Evolutionary conservation across 2,113 vertebrate species (phyloP).

Genomic region (Fregata magnificens): DNA sequence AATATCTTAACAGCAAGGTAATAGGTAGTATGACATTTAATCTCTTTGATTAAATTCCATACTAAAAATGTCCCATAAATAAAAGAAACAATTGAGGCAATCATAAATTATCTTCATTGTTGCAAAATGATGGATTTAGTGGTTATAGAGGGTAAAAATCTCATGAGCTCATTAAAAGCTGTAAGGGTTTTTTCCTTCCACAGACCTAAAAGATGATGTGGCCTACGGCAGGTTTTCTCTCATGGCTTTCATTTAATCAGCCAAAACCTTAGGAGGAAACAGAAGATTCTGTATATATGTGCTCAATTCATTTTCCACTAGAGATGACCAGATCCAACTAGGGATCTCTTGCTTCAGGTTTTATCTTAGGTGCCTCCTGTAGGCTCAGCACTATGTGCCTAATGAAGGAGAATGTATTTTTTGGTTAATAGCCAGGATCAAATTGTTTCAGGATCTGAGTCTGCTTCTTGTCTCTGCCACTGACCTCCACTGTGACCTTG

Average conservation of each 20-base stretch:
- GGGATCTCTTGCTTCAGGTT: not conserved
- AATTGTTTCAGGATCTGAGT: not conserved
- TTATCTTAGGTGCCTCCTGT: not conserved
- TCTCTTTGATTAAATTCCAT: constrained; percentile 72
- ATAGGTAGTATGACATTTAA: constrained; percentile 63
- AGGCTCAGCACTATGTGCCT: not conserved
- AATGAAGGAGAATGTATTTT: not conserved
- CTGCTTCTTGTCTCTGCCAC: not conserved
- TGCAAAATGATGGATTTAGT: constrained; percentile 62
- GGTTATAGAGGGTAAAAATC: constrained; percentile 51
- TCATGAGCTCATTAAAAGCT: constrained; percentile 57
- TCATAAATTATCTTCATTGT: constrained; percentile 67
- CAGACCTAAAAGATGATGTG: constrained; percentile 2
- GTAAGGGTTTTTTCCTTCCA: constrained; percentile 11
- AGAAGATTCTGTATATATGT: not conserved
- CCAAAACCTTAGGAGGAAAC: not conserved
- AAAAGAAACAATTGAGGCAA: constrained; percentile 61
- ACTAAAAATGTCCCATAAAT: constrained; percentile 69
- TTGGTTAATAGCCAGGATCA: not conserved
- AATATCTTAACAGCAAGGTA: constrained; percentile 65
- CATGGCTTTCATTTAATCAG: constrained; percentile 36
- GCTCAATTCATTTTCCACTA: not conserved
- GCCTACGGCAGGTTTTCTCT: constrained; percentile 26
- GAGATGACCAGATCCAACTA: not conserved
- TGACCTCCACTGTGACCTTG: not conserved